phyloP scores from a whole-genome alignment of 2,888 invertebrate genomes.

The Vanessa cardui region DNA sequence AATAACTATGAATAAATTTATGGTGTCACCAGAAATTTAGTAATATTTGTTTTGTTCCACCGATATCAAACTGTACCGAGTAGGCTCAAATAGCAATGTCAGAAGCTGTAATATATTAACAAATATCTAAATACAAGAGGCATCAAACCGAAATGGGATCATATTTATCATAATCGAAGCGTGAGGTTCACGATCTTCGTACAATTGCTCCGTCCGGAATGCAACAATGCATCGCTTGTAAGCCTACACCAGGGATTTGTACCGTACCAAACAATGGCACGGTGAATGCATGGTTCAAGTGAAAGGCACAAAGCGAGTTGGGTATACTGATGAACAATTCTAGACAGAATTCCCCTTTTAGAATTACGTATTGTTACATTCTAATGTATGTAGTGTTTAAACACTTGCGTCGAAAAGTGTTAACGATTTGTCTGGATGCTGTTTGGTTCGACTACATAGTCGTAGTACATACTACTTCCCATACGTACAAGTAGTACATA shows the following conservation, averaged over 20 bases:
- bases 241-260: constrained; percentile 64
- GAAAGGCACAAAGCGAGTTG: constrained; percentile 8
- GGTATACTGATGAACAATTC: neutral
- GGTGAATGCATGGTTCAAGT: constrained; percentile 15
- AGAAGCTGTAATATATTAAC: neutral
- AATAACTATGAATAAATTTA: too few species aligned
- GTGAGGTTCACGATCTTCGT: constrained; percentile 53
- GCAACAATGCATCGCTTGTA: constrained; percentile 63
- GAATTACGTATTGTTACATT: neutral
- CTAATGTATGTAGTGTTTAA: too few species aligned
- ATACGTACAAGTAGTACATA: too few species aligned
- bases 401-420: too few species aligned
- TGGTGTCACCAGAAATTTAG: too few species aligned
- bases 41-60: too few species aligned
- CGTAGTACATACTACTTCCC: too few species aligned
- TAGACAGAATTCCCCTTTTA: neutral
- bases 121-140: neutral
- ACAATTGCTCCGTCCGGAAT: constrained; percentile 49
- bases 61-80: too few species aligned
- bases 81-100: too few species aligned
- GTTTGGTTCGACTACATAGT: too few species aligned
- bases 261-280: constrained; percentile 49
- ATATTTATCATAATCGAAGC: constrained; percentile 40
- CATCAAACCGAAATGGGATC: constrained; percentile 1
- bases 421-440: too few species aligned